These are phyloP conservation scores for Amblyteles armatorius DNA, from an alignment of 2,888 invertebrate genomes.

Conservation along the genomic window DNA sequence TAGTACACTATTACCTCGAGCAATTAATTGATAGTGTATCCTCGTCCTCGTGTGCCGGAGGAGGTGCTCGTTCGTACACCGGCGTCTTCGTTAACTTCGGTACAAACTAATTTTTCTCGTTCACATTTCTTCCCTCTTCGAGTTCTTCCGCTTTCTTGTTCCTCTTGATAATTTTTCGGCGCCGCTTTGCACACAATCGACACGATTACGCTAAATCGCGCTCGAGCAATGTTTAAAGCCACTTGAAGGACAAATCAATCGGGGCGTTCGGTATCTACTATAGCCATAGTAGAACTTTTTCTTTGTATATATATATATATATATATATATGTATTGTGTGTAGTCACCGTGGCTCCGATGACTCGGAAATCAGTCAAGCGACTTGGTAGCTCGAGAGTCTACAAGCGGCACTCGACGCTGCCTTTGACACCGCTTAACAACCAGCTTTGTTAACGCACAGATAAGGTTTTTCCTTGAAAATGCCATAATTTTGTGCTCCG, in stretches of 20 bases:
- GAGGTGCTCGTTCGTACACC: conserved; percentile 16
- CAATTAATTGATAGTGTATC: conserved; percentile 57
- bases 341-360: conserved; percentile 32
- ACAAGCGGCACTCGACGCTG: conserved; percentile 46
- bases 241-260: conserved; percentile 65
- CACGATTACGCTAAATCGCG: conserved; percentile 28
- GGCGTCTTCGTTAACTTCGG: background rate
- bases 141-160: background rate
- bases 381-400: conserved; percentile 46
- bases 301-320: background rate
- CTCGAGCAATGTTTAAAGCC: conserved; percentile 50
- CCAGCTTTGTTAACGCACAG: background rate
- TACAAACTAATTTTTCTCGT: conserved; percentile 4
- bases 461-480: background rate
- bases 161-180: background rate
- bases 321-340: background rate
- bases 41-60: conserved; percentile 34
- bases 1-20: conserved; percentile 29
- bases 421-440: conserved; percentile 31
- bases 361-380: conserved; percentile 55
- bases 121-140: background rate
- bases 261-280: conserved; percentile 48
- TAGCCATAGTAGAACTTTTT: conserved; percentile 22
- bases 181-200: background rate
- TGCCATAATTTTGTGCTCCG: background rate